Conservation (phyloP, 2,113 vertebrate genomes). For the Melanocharis versteri region DNA sequence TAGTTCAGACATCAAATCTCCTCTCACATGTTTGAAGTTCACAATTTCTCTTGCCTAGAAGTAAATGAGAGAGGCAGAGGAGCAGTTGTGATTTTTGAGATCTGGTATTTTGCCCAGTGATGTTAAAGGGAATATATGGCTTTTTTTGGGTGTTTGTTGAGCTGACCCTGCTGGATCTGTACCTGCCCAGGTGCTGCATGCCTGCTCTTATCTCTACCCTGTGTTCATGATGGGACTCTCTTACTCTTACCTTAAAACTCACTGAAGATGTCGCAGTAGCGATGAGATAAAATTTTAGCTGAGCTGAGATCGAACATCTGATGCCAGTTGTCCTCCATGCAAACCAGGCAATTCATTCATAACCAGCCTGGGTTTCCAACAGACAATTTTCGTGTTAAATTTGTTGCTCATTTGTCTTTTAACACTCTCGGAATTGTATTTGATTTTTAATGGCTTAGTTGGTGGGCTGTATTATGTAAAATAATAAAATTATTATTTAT, state of each 20-base stretch:
- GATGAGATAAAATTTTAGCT: background rate
- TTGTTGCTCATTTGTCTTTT: background rate
- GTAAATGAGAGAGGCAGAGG: background rate
- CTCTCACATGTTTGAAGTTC: background rate
- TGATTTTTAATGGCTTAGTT: background rate
- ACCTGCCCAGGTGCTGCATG: background rate
- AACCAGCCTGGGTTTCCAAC: background rate
- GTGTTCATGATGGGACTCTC: background rate
- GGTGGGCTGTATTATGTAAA: background rate
- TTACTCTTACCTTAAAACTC: background rate
- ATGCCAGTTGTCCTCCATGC: background rate
- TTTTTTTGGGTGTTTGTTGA: background rate
- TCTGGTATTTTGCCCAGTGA: background rate
- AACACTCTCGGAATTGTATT: background rate
- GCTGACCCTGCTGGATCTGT: background rate
- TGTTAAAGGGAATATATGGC: background rate
- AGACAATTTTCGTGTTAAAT: background rate
- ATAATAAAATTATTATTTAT: background rate
- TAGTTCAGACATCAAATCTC: constrained; percentile 18
- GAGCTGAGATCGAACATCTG: background rate
- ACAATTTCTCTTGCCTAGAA: background rate
- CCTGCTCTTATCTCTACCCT: background rate
- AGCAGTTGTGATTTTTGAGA: background rate
- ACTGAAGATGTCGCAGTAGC: background rate
- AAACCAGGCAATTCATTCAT: background rate